These are phyloP conservation scores for Eurytoma adleriae DNA, from an alignment of 2,888 invertebrate species.

Conservation along the genomic window DNA sequence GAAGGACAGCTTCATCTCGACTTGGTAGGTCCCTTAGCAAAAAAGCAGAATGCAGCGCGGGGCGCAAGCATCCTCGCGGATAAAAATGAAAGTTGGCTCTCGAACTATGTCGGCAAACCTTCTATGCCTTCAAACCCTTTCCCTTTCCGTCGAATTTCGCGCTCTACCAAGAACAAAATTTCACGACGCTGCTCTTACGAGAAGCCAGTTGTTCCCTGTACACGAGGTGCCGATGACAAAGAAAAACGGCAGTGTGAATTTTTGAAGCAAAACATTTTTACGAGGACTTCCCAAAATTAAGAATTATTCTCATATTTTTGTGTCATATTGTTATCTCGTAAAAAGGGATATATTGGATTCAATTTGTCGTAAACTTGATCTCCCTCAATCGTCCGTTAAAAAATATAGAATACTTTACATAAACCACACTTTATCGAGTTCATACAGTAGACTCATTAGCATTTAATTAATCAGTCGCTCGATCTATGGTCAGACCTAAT, in stretches of 20 bases:
- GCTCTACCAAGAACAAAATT: slow-evolving; percentile 40
- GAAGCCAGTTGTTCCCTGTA: not conserved
- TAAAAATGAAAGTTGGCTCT: slow-evolving; percentile 31
- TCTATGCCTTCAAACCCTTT: not conserved
- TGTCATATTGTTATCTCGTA: too few relatives aligned
- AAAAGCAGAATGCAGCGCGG: slow-evolving; percentile 64
- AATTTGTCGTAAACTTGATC: too few relatives aligned
- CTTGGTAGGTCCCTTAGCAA: slow-evolving; percentile 69
- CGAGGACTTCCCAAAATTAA: too few relatives aligned
- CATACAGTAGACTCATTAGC: slow-evolving; percentile 48
- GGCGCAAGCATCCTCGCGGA: not conserved
- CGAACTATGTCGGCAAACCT: slow-evolving; percentile 32
- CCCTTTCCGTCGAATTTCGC: not conserved
- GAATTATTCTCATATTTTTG: too few relatives aligned
- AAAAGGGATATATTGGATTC: too few relatives aligned
- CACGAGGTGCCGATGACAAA: not conserved
- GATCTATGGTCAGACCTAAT: not conserved
- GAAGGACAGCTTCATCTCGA: slow-evolving; percentile 73
- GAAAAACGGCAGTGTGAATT: not conserved
- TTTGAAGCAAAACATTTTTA: too few relatives aligned
- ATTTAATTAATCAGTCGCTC: slow-evolving; percentile 49
- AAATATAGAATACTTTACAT: too few relatives aligned
- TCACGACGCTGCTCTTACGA: slow-evolving; percentile 15
- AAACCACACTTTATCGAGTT: slow-evolving; percentile 23
- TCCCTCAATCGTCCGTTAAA: too few relatives aligned